Conservation (phyloP, 2,888 invertebrate genomes). For the Ypsolopha scabrella region DNA sequence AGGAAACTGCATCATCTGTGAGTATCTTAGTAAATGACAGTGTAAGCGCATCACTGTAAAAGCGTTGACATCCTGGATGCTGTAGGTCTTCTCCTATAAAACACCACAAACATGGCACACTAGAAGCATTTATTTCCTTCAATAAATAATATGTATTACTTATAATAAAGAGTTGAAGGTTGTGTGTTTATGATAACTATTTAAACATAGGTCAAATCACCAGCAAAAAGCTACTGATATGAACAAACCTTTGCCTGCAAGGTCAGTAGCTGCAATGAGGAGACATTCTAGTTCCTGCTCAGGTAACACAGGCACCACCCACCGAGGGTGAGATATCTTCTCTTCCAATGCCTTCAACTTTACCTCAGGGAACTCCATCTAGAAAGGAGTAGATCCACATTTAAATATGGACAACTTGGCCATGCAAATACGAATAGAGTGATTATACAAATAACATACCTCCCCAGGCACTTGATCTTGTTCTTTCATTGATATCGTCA, state of each 20-base stretch:
- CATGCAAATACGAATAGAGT: not conserved
- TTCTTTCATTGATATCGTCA: constrained; percentile 68
- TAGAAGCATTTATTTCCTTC: no score
- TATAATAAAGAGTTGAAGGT: not conserved
- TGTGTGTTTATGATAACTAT: not conserved
- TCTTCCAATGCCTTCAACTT: constrained; percentile 92
- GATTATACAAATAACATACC: constrained; percentile 26
- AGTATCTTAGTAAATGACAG: constrained; percentile 96
- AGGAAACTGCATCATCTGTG: constrained; percentile 97
- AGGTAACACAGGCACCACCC: constrained; percentile 97
- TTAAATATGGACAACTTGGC: not conserved
- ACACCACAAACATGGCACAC: not conserved
- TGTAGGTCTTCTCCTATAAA: constrained; percentile 84
- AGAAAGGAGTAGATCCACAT: not conserved
- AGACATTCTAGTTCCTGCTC: constrained; percentile 96
- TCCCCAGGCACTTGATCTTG: constrained; percentile 63
- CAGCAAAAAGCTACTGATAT: no score
- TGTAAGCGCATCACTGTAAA: constrained; percentile 94
- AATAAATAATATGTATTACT: not conserved
- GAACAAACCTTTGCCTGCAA: constrained; percentile 81
- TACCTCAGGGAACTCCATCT: constrained; percentile 82
- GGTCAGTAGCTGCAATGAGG: constrained; percentile 88
- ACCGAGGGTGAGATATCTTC: constrained; percentile 95
- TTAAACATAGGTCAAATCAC: no score
- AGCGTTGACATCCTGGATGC: constrained; percentile 92